Conservation (phyloP, 2,113 vertebrate species). For the Macquaria australasica region DNA sequence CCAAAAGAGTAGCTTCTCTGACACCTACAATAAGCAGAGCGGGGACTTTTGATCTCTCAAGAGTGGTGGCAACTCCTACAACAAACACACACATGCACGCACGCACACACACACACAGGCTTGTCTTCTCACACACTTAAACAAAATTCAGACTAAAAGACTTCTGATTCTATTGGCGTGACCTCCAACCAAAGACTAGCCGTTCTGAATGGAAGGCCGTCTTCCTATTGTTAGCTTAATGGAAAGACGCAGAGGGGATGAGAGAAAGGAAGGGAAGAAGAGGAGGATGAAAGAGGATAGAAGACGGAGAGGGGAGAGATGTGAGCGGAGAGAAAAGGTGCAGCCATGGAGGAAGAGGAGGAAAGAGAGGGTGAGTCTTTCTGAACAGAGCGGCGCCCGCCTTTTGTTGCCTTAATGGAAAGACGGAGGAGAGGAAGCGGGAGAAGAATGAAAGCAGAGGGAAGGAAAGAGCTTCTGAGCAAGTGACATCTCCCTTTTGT, state of each 20-base stretch:
- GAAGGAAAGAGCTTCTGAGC: constrained; percentile 64
- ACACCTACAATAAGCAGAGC: constrained; percentile 20
- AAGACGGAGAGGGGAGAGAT: constrained; percentile 41
- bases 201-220: constrained; percentile 60
- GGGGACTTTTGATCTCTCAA: not conserved
- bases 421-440: constrained; percentile 66
- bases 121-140: not conserved
- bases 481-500: constrained; percentile 74
- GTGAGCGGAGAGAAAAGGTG: constrained; percentile 52
- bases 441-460: constrained; percentile 69
- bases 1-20: not conserved
- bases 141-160: constrained; percentile 48
- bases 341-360: constrained; percentile 59
- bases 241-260: constrained; percentile 67
- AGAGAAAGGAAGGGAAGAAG: constrained; percentile 47
- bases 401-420: constrained; percentile 81
- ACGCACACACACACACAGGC: constrained; percentile 19
- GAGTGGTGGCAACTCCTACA: not conserved
- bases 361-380: constrained; percentile 40
- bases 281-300: constrained; percentile 54
- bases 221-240: constrained; percentile 77
- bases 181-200: constrained; percentile 74
- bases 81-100: constrained; percentile 29
- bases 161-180: constrained; percentile 68
- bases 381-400: constrained; percentile 35